These are phyloP conservation scores for Zophobas atratus DNA, from an alignment of 1,140 invertebrate genomes.

Conservation along the genomic window DNA sequence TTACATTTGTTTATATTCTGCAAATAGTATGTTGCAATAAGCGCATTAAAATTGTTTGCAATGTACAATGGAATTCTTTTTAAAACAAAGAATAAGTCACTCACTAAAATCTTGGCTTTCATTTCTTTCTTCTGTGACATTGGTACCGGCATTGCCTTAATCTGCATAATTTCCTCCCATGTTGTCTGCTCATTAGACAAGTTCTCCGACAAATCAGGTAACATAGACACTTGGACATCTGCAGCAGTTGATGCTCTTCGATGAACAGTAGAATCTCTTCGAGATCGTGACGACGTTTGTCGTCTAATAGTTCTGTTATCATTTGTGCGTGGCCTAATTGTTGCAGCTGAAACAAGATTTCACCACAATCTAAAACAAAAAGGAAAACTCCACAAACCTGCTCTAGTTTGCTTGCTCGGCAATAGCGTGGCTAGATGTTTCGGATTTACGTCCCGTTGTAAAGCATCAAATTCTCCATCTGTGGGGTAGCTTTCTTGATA, in stretches of 20 bases:
- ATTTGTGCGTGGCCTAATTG: slow-evolving; percentile 69
- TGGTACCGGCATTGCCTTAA: slow-evolving; percentile 85
- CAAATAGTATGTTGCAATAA: too few species aligned
- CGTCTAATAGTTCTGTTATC: slow-evolving; percentile 66
- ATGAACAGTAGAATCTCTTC: slow-evolving; percentile 76
- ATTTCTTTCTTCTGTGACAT: slow-evolving; percentile 87
- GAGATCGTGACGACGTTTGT: slow-evolving; percentile 76
- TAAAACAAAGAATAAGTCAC: not conserved
- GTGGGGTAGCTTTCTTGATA: slow-evolving; percentile 88
- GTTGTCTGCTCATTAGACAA: slow-evolving; percentile 86
- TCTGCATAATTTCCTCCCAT: slow-evolving; percentile 90
- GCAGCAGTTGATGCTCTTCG: slow-evolving; percentile 76
- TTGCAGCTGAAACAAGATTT: slow-evolving; percentile 57
- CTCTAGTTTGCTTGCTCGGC: slow-evolving; percentile 83
- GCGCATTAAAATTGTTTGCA: too few species aligned
- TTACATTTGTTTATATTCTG: too few species aligned
- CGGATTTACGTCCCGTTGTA: slow-evolving; percentile 80
- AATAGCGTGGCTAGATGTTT: slow-evolving; percentile 81
- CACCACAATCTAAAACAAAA: not conserved
- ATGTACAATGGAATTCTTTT: too few species aligned
- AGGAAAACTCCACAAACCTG: slow-evolving; percentile 59
- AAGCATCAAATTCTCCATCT: slow-evolving; percentile 75
- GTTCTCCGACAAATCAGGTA: slow-evolving; percentile 85
- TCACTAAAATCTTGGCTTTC: slow-evolving; percentile 84
- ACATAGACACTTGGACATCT: slow-evolving; percentile 81